A percentile compares a stretch with the other conserved stretches of the same genome.
Evolutionary conservation across 2,797 vertebrate species (phyloP).

Genomic region (Spinus olivaceus): DNA sequence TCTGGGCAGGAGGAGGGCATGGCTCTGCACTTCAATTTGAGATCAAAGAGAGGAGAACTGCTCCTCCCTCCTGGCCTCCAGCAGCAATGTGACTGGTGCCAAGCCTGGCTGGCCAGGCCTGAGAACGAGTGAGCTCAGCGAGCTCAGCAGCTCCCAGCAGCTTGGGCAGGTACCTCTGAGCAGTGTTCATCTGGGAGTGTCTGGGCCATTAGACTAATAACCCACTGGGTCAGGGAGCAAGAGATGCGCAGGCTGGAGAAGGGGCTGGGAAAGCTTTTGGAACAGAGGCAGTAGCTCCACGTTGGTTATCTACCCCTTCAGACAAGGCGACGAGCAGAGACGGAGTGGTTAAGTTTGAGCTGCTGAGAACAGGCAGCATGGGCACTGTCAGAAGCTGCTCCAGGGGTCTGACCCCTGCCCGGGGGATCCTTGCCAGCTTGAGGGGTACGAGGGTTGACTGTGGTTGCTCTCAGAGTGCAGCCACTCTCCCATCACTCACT

Average conservation of each 20-base stretch:
- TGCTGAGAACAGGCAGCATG: neutral
- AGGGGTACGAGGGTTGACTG: fast-evolving
- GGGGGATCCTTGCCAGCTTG: neutral
- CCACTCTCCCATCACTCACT: neutral
- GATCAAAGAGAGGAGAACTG: neutral
- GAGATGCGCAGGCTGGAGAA: neutral
- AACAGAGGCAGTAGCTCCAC: neutral
- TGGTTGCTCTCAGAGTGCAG: neutral
- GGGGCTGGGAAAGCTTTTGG: neutral
- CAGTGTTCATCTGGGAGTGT: neutral
- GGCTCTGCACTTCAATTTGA: neutral
- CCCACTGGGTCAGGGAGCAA: neutral
- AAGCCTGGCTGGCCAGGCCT: neutral
- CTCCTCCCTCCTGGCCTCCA: constrained; percentile 28
- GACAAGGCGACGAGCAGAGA: neutral
- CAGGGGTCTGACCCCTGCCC: neutral
- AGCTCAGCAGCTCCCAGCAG: neutral
- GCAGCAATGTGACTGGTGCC: neutral
- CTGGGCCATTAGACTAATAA: neutral
- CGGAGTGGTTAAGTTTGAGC: neutral
- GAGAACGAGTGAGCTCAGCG: neutral
- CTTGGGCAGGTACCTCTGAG: neutral
- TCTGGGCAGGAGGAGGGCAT: constrained; percentile 22
- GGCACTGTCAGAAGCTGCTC: neutral
- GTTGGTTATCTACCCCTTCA: neutral